These are phyloP conservation scores for Arizona elegans DNA, from an alignment of 2,113 vertebrate species.

Conservation along the genomic window DNA sequence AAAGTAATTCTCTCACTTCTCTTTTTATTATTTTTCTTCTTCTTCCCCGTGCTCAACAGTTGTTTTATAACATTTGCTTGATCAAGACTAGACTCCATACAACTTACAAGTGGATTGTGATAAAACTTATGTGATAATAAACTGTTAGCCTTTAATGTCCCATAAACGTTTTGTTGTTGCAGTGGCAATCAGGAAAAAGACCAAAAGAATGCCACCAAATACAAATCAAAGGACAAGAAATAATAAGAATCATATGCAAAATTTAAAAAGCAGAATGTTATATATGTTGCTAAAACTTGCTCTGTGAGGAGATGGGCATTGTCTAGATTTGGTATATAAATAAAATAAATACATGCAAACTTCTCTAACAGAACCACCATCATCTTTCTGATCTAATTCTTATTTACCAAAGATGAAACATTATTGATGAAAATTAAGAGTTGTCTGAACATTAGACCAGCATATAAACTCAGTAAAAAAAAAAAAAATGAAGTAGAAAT, in stretches of 20 bases:
- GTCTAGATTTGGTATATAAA: background rate
- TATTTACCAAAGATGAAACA: slow-evolving; percentile 9
- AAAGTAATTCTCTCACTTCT: background rate
- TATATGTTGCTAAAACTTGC: background rate
- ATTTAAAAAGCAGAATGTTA: background rate
- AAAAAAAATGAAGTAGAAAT: slow-evolving; percentile 24
- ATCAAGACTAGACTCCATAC: background rate
- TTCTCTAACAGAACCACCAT: slow-evolving; percentile 2
- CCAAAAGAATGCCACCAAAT: background rate
- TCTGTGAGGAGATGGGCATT: background rate
- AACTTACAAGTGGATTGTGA: background rate
- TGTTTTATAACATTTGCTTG: background rate
- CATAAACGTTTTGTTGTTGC: slow-evolving; percentile 22
- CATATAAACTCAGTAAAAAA: slow-evolving; percentile 2
- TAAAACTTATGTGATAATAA: background rate
- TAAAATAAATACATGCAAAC: background rate
- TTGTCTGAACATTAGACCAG: background rate
- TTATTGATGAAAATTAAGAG: slow-evolving; percentile 29
- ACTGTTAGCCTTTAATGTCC: background rate
- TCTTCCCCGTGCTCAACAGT: background rate
- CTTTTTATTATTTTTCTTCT: background rate
- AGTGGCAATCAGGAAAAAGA: slow-evolving; percentile 30
- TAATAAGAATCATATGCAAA: slow-evolving; percentile 37
- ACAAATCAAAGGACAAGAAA: background rate
- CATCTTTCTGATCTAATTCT: background rate